Evolutionary conservation across 2,113 vertebrate species (phyloP).

Genomic region (Odobenus rosmarus): DNA sequence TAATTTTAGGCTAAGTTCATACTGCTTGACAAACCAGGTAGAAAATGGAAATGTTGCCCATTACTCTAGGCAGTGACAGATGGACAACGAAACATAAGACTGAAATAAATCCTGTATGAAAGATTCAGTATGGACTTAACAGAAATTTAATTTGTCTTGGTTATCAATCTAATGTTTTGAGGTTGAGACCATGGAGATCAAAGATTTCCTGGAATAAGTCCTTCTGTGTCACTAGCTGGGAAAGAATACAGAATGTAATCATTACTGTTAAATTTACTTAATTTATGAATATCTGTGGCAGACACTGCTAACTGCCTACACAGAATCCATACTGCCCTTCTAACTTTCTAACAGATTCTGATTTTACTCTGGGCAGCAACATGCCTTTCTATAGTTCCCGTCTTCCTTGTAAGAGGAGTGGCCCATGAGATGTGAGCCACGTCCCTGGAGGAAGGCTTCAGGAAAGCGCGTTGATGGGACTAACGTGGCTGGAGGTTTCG

Average conservation of each 20-base stretch:
- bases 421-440: not conserved
- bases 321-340: not conserved
- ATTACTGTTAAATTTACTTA: not conserved
- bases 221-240: not conserved
- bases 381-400: not conserved
- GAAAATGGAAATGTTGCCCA: not conserved
- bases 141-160: not conserved
- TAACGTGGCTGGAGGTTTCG: not conserved
- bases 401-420: not conserved
- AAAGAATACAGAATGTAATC: slow-evolving; percentile 15
- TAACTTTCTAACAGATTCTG: not conserved
- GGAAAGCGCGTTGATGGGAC: not conserved
- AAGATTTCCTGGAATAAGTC: not conserved
- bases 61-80: not conserved
- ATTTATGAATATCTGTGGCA: not conserved
- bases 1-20: not conserved
- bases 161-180: not conserved
- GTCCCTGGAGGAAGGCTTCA: not conserved
- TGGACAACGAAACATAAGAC: not conserved
- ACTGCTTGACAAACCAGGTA: not conserved
- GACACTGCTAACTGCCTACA: not conserved
- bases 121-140: not conserved
- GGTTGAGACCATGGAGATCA: not conserved
- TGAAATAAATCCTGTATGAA: not conserved
- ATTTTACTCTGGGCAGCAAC: not conserved